phyloP scores from a whole-genome alignment of 2,113 vertebrate genomes.

The Nymphicus hollandicus region DNA sequence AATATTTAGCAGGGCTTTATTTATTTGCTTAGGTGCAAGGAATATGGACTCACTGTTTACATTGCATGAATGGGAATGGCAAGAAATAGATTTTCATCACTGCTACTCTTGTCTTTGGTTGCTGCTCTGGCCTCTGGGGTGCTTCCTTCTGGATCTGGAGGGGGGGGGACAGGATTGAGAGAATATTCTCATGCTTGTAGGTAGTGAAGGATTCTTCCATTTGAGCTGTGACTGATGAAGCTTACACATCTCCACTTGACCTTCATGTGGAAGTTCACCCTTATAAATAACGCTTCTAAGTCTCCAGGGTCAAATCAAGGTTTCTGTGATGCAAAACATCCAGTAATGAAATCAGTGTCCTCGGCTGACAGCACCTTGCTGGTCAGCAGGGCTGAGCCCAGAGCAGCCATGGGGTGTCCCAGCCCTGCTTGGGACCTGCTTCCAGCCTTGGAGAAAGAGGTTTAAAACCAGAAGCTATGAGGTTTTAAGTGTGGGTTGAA shows the following conservation, averaged over 20 bases:
- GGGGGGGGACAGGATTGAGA: not conserved
- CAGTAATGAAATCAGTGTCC: not conserved
- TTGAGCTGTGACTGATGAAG: not conserved
- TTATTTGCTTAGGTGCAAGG: not conserved
- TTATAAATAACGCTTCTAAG: constrained; percentile 14
- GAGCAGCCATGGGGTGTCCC: not conserved
- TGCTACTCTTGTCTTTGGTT: not conserved
- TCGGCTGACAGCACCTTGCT: not conserved
- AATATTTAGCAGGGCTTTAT: not conserved
- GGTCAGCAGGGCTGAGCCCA: not conserved
- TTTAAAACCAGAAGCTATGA: not conserved
- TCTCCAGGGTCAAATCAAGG: constrained; percentile 21
- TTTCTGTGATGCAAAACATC: constrained; percentile 6
- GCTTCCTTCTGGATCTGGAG: not conserved
- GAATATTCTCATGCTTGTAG: not conserved
- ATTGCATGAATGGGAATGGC: not conserved
- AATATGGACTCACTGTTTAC: not conserved
- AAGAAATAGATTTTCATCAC: not conserved
- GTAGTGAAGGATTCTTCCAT: not conserved
- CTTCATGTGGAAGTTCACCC: not conserved
- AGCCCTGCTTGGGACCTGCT: not conserved
- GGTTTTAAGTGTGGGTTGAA: not conserved
- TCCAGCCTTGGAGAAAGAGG: not conserved
- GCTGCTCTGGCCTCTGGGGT: not conserved
- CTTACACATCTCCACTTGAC: constrained; percentile 3